These are phyloP conservation scores for Solen grandis DNA, from an alignment of 1,140 invertebrate genomes.

Conservation along the genomic window DNA sequence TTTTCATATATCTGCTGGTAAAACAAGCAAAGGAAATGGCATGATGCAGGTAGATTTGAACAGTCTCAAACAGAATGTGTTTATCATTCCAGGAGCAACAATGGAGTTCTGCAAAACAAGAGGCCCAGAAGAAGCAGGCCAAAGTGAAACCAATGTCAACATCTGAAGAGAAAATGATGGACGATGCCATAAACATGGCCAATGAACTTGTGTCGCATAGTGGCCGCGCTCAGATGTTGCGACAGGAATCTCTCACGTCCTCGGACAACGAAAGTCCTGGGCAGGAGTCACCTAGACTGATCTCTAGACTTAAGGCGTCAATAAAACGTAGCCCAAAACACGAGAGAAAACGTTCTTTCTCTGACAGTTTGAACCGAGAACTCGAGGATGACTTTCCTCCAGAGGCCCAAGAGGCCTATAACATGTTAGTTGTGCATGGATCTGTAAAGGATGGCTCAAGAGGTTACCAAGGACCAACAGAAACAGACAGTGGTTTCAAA, in stretches of 20 bases:
- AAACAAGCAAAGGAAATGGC: too few species aligned
- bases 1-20: too few species aligned
- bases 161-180: constrained; percentile 95
- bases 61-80: too few species aligned
- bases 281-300: constrained; percentile 85
- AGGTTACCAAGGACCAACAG: constrained; percentile 1
- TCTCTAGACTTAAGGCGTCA: constrained; percentile 91
- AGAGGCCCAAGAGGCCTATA: constrained; percentile 92
- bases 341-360: constrained; percentile 81
- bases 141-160: constrained; percentile 95
- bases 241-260: constrained; percentile 59
- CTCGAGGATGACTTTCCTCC: constrained; percentile 68
- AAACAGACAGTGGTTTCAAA: constrained; percentile 19
- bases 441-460: constrained; percentile 61
- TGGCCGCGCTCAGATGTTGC: constrained; percentile 53
- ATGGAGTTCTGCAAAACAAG: constrained; percentile 53
- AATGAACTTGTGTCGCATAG: constrained; percentile 90
- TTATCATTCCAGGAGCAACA: constrained; percentile 60
- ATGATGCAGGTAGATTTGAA: too few species aligned
- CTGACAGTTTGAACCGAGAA: constrained; percentile 79
- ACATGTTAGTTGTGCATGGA: constrained; percentile 91
- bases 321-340: constrained; percentile 74
- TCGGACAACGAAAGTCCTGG: constrained; percentile 75
- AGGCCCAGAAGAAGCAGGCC: constrained; percentile 72
- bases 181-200: constrained; percentile 95